Evolutionary conservation across 2,888 invertebrate species (phyloP).

Genomic region (Melinaea menophilus): DNA sequence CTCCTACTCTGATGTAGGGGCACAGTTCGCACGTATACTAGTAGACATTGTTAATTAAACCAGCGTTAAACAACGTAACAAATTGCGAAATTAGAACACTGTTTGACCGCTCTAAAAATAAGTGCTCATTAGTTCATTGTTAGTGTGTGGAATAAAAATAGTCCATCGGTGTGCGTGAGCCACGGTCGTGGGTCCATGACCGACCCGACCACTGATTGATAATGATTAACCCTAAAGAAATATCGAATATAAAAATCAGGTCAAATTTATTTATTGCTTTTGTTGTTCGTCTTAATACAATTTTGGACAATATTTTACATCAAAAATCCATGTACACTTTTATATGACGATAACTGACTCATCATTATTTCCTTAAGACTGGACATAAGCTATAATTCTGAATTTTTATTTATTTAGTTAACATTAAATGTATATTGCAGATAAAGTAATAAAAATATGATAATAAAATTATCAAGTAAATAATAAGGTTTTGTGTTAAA

Average conservation of each 20-base stretch:
- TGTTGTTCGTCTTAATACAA: neutral
- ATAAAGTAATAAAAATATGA: too few species aligned
- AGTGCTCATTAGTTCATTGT: conserved; percentile 19
- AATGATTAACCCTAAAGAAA: conserved; percentile 29
- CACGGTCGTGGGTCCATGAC: conserved; percentile 30
- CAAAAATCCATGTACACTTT: too few species aligned
- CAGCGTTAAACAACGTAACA: conserved; percentile 18
- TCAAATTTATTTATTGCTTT: conserved; percentile 14
- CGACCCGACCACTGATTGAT: conserved; percentile 32
- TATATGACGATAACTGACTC: too few species aligned
- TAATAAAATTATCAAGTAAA: too few species aligned
- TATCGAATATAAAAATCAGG: conserved; percentile 29
- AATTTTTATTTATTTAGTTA: too few species aligned
- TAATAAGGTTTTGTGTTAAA: too few species aligned
- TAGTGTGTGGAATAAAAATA: conserved; percentile 10
- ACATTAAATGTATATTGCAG: too few species aligned
- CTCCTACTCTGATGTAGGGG: neutral
- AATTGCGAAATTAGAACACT: conserved; percentile 27
- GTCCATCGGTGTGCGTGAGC: conserved; percentile 21
- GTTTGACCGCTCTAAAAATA: conserved; percentile 23
- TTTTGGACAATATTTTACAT: too few species aligned
- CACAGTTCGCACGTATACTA: neutral
- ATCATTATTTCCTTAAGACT: too few species aligned
- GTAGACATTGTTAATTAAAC: conserved; percentile 17
- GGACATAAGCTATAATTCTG: too few species aligned